phyloP scores from a whole-genome alignment of 1,140 invertebrate species.

The Papilio polyxenes region DNA sequence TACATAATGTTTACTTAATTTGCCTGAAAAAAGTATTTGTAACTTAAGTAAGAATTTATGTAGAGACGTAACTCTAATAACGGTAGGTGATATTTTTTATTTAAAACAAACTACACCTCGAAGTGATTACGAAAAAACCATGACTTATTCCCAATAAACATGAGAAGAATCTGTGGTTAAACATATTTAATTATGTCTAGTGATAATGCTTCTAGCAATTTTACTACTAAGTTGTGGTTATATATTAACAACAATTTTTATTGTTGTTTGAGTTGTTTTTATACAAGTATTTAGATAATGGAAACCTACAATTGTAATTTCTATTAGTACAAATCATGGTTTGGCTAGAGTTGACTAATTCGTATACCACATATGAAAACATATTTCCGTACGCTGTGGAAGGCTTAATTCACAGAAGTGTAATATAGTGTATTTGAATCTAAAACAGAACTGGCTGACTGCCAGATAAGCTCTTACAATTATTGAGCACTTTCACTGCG shows the following conservation, averaged over 20 bases:
- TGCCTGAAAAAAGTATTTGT: neutral
- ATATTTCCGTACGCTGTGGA: neutral
- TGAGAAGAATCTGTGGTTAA: no score
- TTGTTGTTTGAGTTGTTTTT: no score
- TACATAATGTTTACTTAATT: slow-evolving; percentile 11
- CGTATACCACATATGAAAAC: neutral
- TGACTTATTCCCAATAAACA: no score
- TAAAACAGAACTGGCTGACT: neutral
- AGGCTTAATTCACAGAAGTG: neutral
- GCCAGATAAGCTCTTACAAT: slow-evolving; percentile 25
- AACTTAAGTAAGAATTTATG: neutral
- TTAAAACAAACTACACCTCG: neutral
- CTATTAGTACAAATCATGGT: neutral
- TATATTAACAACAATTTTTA: no score
- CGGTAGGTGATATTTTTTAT: neutral
- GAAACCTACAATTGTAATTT: no score
- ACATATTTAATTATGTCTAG: no score
- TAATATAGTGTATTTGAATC: neutral
- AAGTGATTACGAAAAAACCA: no score
- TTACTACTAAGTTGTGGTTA: no score
- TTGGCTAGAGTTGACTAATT: neutral
- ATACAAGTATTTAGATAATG: no score
- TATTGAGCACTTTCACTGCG: slow-evolving; percentile 18
- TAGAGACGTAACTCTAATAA: neutral
- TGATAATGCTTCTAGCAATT: no score